Conservation (phyloP, 2,888 invertebrate genomes). For the Euplagia quadripunctaria region DNA sequence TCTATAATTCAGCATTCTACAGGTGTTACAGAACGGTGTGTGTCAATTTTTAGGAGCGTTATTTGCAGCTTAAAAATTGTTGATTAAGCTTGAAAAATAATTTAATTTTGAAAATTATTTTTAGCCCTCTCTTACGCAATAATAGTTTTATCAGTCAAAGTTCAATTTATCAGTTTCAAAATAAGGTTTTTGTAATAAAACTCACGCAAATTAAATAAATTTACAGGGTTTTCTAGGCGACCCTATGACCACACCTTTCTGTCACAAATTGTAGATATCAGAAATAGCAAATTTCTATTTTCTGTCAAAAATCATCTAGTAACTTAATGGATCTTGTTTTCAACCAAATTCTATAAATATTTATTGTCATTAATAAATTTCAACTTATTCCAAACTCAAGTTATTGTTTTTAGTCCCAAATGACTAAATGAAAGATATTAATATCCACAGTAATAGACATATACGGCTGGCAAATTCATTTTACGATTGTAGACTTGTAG, state of each 20-base stretch:
- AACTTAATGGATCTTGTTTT: background rate
- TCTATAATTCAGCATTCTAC: background rate
- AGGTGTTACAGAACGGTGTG: no score
- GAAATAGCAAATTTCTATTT: slow-evolving; percentile 1
- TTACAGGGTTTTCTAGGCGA: no score
- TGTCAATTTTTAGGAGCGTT: no score
- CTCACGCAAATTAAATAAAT: no score
- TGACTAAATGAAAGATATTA: background rate
- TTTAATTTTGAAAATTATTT: no score
- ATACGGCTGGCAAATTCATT: slow-evolving; percentile 3
- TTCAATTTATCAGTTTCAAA: no score
- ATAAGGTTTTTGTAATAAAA: no score
- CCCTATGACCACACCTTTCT: no score
- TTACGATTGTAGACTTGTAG: background rate
- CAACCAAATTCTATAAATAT: background rate
- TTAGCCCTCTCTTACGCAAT: no score
- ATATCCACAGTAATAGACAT: background rate
- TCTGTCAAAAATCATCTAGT: background rate
- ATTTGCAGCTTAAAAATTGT: no score
- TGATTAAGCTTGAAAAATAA: no score
- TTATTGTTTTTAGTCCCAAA: background rate
- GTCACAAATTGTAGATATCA: background rate
- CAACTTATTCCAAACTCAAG: background rate
- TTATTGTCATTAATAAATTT: background rate
- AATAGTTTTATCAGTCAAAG: no score